Conservation (phyloP, 2,888 invertebrate species). For the Congeria kusceri region DNA sequence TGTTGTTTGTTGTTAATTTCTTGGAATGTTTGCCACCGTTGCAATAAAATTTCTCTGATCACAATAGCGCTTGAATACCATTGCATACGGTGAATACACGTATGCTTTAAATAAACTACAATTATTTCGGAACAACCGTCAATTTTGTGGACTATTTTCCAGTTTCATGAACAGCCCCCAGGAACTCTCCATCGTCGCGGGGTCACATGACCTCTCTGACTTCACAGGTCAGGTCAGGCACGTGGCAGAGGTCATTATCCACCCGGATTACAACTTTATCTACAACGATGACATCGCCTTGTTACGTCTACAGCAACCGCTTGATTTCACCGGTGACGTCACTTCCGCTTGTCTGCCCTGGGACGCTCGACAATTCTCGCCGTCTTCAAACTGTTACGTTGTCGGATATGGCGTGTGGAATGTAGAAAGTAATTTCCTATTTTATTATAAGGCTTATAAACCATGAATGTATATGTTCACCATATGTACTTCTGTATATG, state of each 20-base stretch:
- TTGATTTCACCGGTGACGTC: conserved; percentile 47
- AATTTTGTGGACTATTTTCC: too few relatives aligned
- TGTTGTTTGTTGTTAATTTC: too few relatives aligned
- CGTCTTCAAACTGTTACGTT: conserved; percentile 68
- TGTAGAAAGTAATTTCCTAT: conserved; percentile 45
- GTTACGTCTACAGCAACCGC: conserved; percentile 67
- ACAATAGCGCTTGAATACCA: too few relatives aligned
- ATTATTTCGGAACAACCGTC: too few relatives aligned
- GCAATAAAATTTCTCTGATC: too few relatives aligned
- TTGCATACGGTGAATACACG: too few relatives aligned
- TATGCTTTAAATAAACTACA: too few relatives aligned
- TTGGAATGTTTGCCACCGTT: too few relatives aligned
- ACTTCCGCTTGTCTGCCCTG: conserved; percentile 68
- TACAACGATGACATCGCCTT: conserved; percentile 75
- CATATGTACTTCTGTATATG: too few relatives aligned
- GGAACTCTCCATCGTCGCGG: conserved; percentile 53
- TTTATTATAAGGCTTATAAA: too few relatives aligned
- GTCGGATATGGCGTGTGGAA: conserved; percentile 76
- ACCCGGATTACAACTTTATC: conserved; percentile 71
- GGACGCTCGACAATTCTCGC: conserved; percentile 38
- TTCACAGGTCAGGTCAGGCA: conserved; percentile 33
- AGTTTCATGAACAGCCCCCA: conserved; percentile 53
- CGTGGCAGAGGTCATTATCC: conserved; percentile 70
- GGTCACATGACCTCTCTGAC: conserved; percentile 62
- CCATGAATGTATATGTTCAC: too few relatives aligned